Evolutionary conservation across 2,888 invertebrate species (phyloP), one percentile per base, ranked within the genome.

Genomic region (Agrilus mali): DNA sequence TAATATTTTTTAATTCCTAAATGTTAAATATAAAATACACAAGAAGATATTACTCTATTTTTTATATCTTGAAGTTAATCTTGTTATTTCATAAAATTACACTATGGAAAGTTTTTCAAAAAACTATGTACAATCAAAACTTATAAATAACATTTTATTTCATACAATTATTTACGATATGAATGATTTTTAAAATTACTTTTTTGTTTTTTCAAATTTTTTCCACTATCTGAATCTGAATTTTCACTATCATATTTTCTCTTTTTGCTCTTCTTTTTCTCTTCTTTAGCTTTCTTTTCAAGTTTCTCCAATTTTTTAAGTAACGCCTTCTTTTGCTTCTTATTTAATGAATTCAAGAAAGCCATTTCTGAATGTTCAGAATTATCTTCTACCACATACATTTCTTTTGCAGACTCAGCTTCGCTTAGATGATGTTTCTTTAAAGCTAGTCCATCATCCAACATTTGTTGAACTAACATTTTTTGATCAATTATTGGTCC

Each of bases 261-360:
- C 40, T 52, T 52, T 41, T 51, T 50, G 44, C 52, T 52, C 14
- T 47, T 50, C 31, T 49, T 49, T 22, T 53, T 57, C 33, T 55
- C 55, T 20, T 53, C 55, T 39, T 55, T 52, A 7, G 52, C 39
- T 43, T 55, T 56, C 35, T 58, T 71, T 51, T 83, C 82, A 48
- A 84, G 68, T 62, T 80, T 80, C 52, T 82, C 77, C 40, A 84
- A 61, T 64, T 82, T 82, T 51, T 82, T 92, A n/a, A 95, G 69
- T 14, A 95, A 67, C 58, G 88, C 89, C 55, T 88, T 82, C 66
- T 95, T 95, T 60, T 95, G 90, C 57, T 90, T 87, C 48, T 80
- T 85, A 5, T 84, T 80, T 13, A 95, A 66, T 1, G 87, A 82
- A 61, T 86, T 88, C 6, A 95, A 70, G 52, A 94, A 84, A n/a